A percentile compares a stretch with the other conserved stretches of the same genome.
Conservation (phyloP, 2,113 vertebrate species). For the Urocynchramus pylzowi region DNA sequence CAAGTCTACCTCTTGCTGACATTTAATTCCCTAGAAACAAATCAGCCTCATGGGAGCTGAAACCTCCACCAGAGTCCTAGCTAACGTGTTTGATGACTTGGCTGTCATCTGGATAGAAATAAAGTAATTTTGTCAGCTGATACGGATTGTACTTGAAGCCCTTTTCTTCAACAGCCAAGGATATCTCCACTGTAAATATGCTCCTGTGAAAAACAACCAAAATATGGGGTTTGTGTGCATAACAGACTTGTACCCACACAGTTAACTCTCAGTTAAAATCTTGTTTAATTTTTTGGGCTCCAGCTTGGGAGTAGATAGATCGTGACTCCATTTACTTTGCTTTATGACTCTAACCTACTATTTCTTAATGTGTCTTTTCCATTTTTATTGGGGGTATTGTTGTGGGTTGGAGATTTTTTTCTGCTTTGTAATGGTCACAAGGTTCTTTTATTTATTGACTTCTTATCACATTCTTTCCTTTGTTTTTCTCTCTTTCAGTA, state of each 20-base stretch:
- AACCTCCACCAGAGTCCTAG: neutral
- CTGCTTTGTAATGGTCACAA: neutral
- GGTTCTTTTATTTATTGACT: neutral
- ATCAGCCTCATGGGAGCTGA: neutral
- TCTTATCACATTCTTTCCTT: neutral
- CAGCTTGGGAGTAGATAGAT: neutral
- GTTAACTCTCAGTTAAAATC: neutral
- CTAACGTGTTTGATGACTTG: rapidly evolving
- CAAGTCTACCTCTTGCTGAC: neutral
- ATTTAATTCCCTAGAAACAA: neutral
- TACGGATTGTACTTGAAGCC: neutral
- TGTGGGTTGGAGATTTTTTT: neutral
- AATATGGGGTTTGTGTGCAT: neutral
- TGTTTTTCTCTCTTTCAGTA: neutral
- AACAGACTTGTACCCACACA: neutral
- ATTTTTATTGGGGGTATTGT: neutral
- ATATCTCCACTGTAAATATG: neutral
- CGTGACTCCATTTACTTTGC: neutral
- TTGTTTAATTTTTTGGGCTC: neutral
- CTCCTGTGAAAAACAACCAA: neutral
- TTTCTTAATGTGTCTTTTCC: neutral
- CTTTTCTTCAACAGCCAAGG: neutral
- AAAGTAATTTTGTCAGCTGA: neutral
- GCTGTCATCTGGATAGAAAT: neutral
- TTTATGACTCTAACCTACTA: neutral